Evolutionary conservation across 2,113 vertebrate genomes (phyloP), one percentile per base, ranked within the genome.

Genomic region (Sphaerodactylus townsendi): DNA sequence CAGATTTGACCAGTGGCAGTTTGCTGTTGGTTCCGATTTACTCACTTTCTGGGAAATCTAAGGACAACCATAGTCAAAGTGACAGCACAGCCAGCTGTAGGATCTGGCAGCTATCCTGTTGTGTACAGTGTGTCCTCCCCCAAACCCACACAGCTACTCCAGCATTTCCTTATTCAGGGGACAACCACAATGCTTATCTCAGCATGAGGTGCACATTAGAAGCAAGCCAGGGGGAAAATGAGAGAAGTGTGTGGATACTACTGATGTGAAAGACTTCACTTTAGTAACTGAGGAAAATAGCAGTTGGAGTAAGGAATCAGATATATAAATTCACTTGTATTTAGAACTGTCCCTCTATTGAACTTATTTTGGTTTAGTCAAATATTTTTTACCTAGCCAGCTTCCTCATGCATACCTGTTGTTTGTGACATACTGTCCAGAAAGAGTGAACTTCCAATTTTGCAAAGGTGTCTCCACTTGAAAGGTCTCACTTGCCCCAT

Each of bases 221-320:
- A 85, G 64, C 56, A 85, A 85, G 48, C 83, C 76, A 85, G 83
- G 83, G 68, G 39, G 83, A 79, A 85, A 85, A 85, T 79, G 71
- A 79, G 53, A 64, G 80, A 79, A 78, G n/a, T 85, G 76, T 79
- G 83, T 59, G n/a, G n/a, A 53, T 72, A 85, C 66, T 85, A 14
- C 76, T 79, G 76, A 79, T 85, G 76, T 79, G 78, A 68, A 64
- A 53, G 37, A 33, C 41, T 72, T 72, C 14, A 41, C 37, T 79
- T 39, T 30, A 62, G 39, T 44, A 72, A 48, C 76, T 68, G 62
- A 62, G 35, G n/a, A 33, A 62, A 79, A 79, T 25, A 37, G n/a
- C 23, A 62, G 8, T 15, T 39, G 41, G 41, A 79, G 30, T 70
- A 46, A 78, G 71, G 48, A 44, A 71, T 15, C 4, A 71, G 23